Evolutionary conservation across 2,888 invertebrate species (phyloP).

Genomic region (Megamerina dolium): DNA sequence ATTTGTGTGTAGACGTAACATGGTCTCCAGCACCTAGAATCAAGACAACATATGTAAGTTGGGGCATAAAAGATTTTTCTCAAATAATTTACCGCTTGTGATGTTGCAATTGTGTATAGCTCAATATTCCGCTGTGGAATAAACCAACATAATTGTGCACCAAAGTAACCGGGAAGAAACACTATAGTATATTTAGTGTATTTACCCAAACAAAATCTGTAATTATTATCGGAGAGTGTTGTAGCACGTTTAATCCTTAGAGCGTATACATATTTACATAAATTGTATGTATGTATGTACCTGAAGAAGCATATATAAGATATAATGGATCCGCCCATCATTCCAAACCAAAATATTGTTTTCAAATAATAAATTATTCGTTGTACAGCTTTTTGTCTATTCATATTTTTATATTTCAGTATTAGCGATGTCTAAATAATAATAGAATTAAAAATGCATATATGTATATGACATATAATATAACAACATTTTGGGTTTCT

Average conservation of each 20-base stretch:
- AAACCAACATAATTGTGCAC: conserved; percentile 20
- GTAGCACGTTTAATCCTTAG: too few relatives aligned
- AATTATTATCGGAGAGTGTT: conserved; percentile 2
- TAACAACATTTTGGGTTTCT: too few relatives aligned
- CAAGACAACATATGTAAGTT: not conserved
- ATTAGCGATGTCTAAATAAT: conserved; percentile 29
- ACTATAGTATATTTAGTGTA: conserved; percentile 22
- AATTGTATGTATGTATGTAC: too few relatives aligned
- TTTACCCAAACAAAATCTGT: conserved; percentile 23
- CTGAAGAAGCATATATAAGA: conserved; percentile 26
- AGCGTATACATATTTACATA: too few relatives aligned
- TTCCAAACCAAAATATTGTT: conserved; percentile 21
- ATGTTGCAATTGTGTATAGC: conserved; percentile 27
- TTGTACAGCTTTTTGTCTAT: conserved; percentile 17
- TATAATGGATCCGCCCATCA: conserved; percentile 17
- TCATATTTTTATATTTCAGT: conserved; percentile 22
- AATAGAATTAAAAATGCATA: too few relatives aligned
- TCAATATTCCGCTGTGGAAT: conserved; percentile 22
- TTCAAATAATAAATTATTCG: conserved; percentile 24
- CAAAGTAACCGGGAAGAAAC: conserved; percentile 26
- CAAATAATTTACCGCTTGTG: conserved; percentile 29
- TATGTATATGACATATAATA: too few relatives aligned
- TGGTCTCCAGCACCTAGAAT: conserved; percentile 28
- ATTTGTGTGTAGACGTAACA: conserved; percentile 25
- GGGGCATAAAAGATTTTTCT: too few relatives aligned